phyloP scores from a whole-genome alignment of 37 sponge, comb jelly and placozoan species.

The Halisarca cf. caerulea region DNA sequence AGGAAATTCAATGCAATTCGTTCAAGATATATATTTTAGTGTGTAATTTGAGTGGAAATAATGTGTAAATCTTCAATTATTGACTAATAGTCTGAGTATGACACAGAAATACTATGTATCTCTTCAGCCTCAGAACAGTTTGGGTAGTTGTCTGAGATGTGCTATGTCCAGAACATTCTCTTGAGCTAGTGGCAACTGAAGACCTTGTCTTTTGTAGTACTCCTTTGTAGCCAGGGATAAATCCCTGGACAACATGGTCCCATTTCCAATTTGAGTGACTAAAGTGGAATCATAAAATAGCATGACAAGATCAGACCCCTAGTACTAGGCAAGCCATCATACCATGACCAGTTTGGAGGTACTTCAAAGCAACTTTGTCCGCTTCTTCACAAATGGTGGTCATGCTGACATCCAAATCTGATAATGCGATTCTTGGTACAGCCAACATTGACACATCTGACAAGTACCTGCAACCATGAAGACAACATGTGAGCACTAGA shows the following conservation, averaged over 20 bases:
- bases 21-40: too few relatives aligned
- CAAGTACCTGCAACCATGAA: background rate
- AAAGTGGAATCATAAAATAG: too few relatives aligned
- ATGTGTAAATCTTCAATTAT: too few relatives aligned
- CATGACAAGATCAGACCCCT: too few relatives aligned
- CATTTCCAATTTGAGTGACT: too few relatives aligned
- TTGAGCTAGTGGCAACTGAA: background rate
- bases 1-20: too few relatives aligned
- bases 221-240: background rate
- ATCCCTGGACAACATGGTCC: too few relatives aligned
- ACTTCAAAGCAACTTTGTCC: conserved; percentile 54
- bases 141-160: background rate
- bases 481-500: too few relatives aligned
- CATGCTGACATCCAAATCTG: background rate
- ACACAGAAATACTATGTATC: background rate
- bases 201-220: background rate
- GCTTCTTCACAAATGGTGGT: conserved; percentile 49
- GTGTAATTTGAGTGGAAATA: too few relatives aligned
- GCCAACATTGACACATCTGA: conserved; percentile 15
- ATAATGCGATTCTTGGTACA: conserved; percentile 9
- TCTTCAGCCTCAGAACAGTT: background rate
- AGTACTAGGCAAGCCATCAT: too few relatives aligned
- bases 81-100: too few relatives aligned
- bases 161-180: background rate
- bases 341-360: conserved; percentile 24